Conservation (phyloP, 2,113 vertebrate species). For the Hydrolagus affinis region DNA sequence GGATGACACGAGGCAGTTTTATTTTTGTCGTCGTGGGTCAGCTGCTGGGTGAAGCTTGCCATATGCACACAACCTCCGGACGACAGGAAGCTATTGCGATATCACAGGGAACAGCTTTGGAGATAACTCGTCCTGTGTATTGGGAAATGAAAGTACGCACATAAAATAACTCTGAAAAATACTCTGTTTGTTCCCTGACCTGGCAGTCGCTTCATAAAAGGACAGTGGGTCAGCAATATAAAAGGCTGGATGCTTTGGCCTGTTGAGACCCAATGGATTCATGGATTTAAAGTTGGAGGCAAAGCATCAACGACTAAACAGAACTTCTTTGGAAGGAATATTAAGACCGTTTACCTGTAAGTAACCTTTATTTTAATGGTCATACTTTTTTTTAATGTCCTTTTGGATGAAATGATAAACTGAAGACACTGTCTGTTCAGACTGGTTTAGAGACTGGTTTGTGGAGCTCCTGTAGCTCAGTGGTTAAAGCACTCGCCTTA, state of each 20-base stretch:
- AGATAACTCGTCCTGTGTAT: not conserved
- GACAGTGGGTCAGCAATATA: not conserved
- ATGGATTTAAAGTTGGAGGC: not conserved
- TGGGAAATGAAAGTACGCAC: not conserved
- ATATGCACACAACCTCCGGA: not conserved
- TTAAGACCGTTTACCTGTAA: too few relatives aligned
- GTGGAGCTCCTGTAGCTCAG: too few relatives aligned
- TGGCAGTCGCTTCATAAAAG: not conserved
- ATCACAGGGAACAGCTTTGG: not conserved
- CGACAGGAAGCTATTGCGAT: not conserved
- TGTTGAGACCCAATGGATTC: not conserved
- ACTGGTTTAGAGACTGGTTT: too few relatives aligned
- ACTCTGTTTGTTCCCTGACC: not conserved
- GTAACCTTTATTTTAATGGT: too few relatives aligned
- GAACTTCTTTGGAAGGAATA: too few relatives aligned
- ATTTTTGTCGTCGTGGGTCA: slow-evolving; percentile 17
- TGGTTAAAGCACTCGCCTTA: too few relatives aligned
- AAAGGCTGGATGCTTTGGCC: not conserved
- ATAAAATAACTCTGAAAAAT: not conserved
- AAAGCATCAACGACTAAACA: too few relatives aligned
- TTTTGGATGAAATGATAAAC: too few relatives aligned
- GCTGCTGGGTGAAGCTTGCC: not conserved
- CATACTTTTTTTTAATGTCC: too few relatives aligned
- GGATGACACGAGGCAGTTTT: not conserved
- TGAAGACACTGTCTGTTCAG: too few relatives aligned